Base-by-base conservation (phyloP, 2,888 invertebrate genomes). In the Xylocampa areola region DNA sequence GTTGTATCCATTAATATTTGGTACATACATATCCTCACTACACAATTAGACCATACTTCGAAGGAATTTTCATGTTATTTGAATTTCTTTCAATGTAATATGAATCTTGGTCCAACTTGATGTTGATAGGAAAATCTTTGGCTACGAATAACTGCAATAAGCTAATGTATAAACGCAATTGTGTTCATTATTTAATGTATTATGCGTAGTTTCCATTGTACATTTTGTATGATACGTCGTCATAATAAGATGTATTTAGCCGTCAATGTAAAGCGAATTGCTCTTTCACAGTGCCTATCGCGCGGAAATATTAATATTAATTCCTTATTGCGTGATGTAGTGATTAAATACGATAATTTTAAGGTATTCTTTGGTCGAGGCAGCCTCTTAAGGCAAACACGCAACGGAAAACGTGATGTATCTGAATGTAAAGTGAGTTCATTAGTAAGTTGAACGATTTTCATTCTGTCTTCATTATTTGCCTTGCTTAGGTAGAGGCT, bases 161-260 rank as follows among this genome's bases (percentile, higher is more conserved):
- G 86, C 85, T 84, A 73, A 58, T 81, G 74, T 81, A 75, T 78
- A 77, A 77, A 67, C 45, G 73, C 75, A 39, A 87, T 86, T 91
- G 91, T 91, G 91, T 91, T 91, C 91, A 91, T 89, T 87, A 88
- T 85, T 84, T 87, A 87, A 83, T 76, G 76, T 84, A 81, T n/a
- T n/a, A n/a, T 79, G 75, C 78, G 77, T 84, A 86, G 79, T 65
- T 79, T 62, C 69, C 80, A 79, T 77, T 90, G 89, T 90, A 89
- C 80, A 88, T 86, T 87, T 73, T 89, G 85, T 89, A 89, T 82
- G 49, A 84, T 84, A 86, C 57, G 62, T 74, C 63, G 60, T 48
- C 63, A 54, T 62, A 57, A 48, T 65, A 66, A 65, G 67, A 71
- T 66, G 73, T 73, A 71, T 69, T 54, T 69, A 71, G 48, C 59